These are phyloP conservation scores for Fulica atra DNA, from an alignment of 2,113 vertebrate species.

Conservation along the genomic window DNA sequence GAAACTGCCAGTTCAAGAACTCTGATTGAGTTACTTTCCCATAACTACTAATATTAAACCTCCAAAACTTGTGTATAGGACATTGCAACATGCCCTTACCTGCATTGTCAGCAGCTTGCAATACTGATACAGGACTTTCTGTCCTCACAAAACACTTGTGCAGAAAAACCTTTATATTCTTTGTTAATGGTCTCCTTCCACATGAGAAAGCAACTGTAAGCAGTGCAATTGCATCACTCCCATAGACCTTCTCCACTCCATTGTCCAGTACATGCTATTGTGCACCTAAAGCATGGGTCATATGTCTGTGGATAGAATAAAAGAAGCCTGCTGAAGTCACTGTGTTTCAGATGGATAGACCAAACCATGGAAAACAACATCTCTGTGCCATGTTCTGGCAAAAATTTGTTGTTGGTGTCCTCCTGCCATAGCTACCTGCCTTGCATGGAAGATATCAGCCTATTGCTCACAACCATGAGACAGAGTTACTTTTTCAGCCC, in stretches of 20 bases:
- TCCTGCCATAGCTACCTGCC: background rate
- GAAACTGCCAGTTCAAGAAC: slow-evolving; percentile 1
- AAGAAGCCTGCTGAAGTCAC: background rate
- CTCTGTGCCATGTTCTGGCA: background rate
- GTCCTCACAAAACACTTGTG: background rate
- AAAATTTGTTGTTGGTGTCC: background rate
- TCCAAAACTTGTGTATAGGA: slow-evolving; percentile 1
- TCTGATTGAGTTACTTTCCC: slow-evolving; percentile 45
- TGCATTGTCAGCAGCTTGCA: slow-evolving; percentile 39
- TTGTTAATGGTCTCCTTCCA: background rate
- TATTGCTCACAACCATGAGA: background rate
- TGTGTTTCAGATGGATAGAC: background rate
- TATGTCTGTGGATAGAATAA: background rate
- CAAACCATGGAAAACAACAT: background rate
- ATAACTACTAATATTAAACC: slow-evolving; percentile 12
- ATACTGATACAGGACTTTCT: background rate
- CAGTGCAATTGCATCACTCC: background rate
- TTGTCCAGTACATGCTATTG: background rate
- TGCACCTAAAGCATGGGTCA: background rate
- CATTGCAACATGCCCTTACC: slow-evolving; percentile 8
- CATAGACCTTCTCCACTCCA: background rate
- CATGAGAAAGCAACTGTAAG: background rate
- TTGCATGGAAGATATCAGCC: background rate
- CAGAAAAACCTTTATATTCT: background rate
- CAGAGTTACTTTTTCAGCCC: background rate